These are phyloP conservation scores for Candidula unifasciata DNA, from an alignment of 2,888 invertebrate species.

Conservation along the genomic window DNA sequence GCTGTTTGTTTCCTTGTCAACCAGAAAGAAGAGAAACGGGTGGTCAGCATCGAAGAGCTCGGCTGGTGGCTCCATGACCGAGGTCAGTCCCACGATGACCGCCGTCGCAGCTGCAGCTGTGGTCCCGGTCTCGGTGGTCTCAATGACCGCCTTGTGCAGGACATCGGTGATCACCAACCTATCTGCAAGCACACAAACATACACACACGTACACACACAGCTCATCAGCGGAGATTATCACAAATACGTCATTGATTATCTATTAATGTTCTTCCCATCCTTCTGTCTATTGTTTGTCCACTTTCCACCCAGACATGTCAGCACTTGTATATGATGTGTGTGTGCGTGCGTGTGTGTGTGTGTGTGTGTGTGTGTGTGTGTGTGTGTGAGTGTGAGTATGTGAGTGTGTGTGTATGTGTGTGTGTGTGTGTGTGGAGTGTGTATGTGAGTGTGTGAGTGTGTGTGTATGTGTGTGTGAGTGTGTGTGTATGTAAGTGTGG, in stretches of 20 bases:
- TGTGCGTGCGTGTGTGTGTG: background rate
- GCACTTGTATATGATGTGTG: background rate
- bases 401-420: background rate
- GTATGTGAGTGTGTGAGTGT: background rate
- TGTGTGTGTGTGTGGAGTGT: background rate
- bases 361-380: background rate
- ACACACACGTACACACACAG: too few species aligned
- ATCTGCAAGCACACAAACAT: too few species aligned
- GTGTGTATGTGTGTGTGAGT: background rate
- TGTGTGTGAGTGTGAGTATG: background rate
- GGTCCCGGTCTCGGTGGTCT: conserved; percentile 68
- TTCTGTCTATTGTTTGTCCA: background rate
- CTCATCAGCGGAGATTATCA: background rate
- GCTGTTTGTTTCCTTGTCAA: too few species aligned
- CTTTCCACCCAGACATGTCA: background rate
- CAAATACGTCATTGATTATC: background rate
- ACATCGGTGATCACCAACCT: conserved; percentile 61
- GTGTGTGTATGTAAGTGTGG: background rate
- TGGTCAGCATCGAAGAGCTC: too few species aligned
- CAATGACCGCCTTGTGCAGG: conserved; percentile 70
- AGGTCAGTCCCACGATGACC: conserved; percentile 45
- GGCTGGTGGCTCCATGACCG: background rate
- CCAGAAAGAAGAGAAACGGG: too few species aligned
- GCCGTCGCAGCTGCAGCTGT: conserved; percentile 66
- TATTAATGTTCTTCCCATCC: too few species aligned